Evolutionary conservation across 2,888 invertebrate species (phyloP), one percentile per base, ranked within the genome.

Genomic region (Empis stercorea): DNA sequence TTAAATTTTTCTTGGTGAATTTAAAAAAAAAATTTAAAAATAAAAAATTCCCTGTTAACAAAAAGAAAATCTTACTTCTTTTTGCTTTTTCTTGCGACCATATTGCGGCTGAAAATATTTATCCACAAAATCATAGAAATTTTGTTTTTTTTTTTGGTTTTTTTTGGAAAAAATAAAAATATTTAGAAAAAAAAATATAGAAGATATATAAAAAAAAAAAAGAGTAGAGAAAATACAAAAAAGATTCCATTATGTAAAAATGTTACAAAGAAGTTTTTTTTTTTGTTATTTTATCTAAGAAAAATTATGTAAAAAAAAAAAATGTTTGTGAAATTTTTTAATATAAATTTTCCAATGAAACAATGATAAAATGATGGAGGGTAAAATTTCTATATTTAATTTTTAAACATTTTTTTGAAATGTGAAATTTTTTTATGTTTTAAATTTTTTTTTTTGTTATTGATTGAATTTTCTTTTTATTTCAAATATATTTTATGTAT

Each of bases 31-130:
- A 70, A 70, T 64, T 66, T 71, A 55, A 56, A 70, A 64, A 71
- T 68, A 70, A 71, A 71, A 72, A 52, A 27, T n/a, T 34, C 47
- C 49, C 7, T 34, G n/a, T 34, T 34, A 51, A 46, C 36, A 17
- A 17, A 43, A 59, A 63, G 48, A 45, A 78, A 78, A 76, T 84
- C 89, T 89, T 89, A 89, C 89, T 87, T 89, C 88, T 88, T 89
- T 89, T 87, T 88, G 88, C 85, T 87, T 88, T 87, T 87, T 89
- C 87, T 87, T 86, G 83, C 88, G 87, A 85, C 88, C 88, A 86
- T 85, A 86, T 68, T 68, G 67, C 68, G 67, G 67, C 67, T 68
- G 68, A 66, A 68, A 57, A 65, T 68, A 39, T 17, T 37, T 30
- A 44, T 43, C 32, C 40, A 20, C 34, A 30, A 16, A 34, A 15